Evolutionary conservation across 1,140 invertebrate species (phyloP).

Genomic region (Metaphire vulgaris): DNA sequence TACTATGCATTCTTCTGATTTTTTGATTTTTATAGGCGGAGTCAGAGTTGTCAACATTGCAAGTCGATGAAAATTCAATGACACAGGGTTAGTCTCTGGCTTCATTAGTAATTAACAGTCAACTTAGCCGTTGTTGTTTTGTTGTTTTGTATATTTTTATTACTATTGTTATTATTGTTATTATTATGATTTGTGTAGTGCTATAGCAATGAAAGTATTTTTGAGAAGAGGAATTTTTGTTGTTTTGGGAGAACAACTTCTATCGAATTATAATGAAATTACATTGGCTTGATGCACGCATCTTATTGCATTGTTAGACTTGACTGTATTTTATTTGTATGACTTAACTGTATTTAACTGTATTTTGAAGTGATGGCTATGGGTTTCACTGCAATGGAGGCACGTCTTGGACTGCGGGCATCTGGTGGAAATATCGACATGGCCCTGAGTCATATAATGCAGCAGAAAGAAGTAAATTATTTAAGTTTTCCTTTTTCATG

Average conservation of each 20-base stretch:
- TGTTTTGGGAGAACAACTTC: too few relatives aligned
- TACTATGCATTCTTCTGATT: too few relatives aligned
- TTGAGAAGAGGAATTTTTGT: too few relatives aligned
- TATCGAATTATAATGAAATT: too few relatives aligned
- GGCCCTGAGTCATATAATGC: constrained; percentile 62
- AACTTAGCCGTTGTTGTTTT: not conserved
- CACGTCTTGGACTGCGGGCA: constrained; percentile 61
- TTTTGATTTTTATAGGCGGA: constrained; percentile 56
- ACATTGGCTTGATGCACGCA: too few relatives aligned
- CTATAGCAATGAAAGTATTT: too few relatives aligned
- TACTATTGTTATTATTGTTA: too few relatives aligned
- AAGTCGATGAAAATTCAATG: constrained; percentile 59
- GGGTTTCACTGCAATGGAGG: constrained; percentile 62
- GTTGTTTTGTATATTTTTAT: too few relatives aligned
- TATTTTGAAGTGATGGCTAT: constrained; percentile 56
- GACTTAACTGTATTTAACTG: too few relatives aligned
- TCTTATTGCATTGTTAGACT: too few relatives aligned
- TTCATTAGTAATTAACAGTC: not conserved
- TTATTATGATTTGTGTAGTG: too few relatives aligned
- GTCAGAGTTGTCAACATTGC: constrained; percentile 57
- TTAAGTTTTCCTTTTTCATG: constrained; percentile 9
- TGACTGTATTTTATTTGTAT: too few relatives aligned
- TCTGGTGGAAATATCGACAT: constrained; percentile 57
- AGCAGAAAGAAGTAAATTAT: constrained; percentile 48
- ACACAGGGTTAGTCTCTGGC: constrained; percentile 36